Percentiles rank a stretch among this genome's conserved stretches.
These are phyloP conservation scores for Nephrotoma flavescens DNA, from an alignment of 2,888 invertebrate species.

Conservation along the genomic window DNA sequence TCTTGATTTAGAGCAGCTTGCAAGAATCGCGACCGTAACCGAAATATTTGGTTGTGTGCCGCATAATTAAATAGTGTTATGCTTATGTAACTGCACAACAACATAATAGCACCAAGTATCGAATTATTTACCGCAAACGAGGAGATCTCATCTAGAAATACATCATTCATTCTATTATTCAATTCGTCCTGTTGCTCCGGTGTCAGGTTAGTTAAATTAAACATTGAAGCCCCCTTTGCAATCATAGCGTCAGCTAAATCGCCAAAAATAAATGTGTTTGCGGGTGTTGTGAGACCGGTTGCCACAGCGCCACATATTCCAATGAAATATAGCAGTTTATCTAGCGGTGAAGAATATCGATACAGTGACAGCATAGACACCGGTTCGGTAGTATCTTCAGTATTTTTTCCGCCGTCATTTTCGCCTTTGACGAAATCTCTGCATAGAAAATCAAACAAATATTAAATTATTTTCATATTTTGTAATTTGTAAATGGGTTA, in stretches of 20 bases:
- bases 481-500: neutral
- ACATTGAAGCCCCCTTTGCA: slow-evolving; percentile 6
- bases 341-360: slow-evolving; percentile 40
- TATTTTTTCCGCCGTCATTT: neutral
- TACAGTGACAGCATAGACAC: slow-evolving; percentile 27
- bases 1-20: slow-evolving; percentile 49
- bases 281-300: slow-evolving; percentile 42
- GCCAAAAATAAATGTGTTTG: slow-evolving; percentile 47
- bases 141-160: slow-evolving; percentile 33
- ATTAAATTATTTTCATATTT: neutral
- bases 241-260: slow-evolving; percentile 13
- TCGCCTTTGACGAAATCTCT: neutral
- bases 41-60: slow-evolving; percentile 46
- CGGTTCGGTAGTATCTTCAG: neutral
- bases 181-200: slow-evolving; percentile 17
- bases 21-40: slow-evolving; percentile 42
- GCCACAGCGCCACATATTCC: slow-evolving; percentile 37
- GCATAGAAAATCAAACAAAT: neutral
- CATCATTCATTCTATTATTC: slow-evolving; percentile 30
- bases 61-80: slow-evolving; percentile 47
- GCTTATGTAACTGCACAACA: slow-evolving; percentile 41
- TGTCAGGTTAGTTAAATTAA: neutral
- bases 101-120: slow-evolving; percentile 37
- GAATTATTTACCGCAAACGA: slow-evolving; percentile 41
- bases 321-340: slow-evolving; percentile 37